A percentile compares a stretch with the other conserved stretches of the same genome.
Conservation (phyloP, 2,888 invertebrate species). For the Meghimatium bilineatum region DNA sequence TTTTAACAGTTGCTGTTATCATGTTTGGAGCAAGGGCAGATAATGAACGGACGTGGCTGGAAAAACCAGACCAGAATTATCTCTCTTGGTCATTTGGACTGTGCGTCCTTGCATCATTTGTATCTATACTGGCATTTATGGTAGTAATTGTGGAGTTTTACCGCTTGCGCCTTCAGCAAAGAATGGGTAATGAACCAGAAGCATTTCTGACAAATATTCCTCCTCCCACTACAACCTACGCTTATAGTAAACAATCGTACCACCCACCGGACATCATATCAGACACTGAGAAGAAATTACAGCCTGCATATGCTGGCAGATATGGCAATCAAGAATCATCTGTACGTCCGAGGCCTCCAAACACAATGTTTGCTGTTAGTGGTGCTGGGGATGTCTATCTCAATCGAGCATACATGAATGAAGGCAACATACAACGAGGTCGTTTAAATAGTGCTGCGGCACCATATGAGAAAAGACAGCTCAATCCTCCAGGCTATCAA, state of each 20-base stretch:
- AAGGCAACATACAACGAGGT: conserved; percentile 24
- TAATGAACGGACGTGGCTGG: conserved; percentile 31
- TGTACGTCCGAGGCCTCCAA: conserved; percentile 8
- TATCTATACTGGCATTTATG: conserved; percentile 31
- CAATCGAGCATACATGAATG: conserved; percentile 24
- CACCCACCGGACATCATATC: not conserved
- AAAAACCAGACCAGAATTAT: conserved; percentile 42
- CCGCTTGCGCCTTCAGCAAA: conserved; percentile 12
- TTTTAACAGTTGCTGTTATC: conserved; percentile 36
- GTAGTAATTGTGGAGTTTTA: conserved; percentile 9
- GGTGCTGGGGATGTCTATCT: conserved; percentile 39
- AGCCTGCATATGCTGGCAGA: not conserved
- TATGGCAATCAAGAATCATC: conserved; percentile 22
- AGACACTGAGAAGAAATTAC: not conserved
- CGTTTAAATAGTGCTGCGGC: not conserved
- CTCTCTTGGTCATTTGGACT: conserved; percentile 48
- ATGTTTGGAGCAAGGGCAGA: conserved; percentile 43
- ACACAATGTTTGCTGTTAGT: conserved; percentile 36
- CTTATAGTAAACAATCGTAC: not conserved
- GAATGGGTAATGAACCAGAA: not conserved
- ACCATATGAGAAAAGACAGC: conserved; percentile 6
- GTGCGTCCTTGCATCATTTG: conserved; percentile 35
- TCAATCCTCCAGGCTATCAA: not conserved
- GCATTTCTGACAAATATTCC: conserved; percentile 1
- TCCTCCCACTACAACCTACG: conserved; percentile 3